These are phyloP conservation scores for Pogonomyrmex barbatus DNA, from an alignment of 1,140 invertebrate species.

Conservation along the genomic window DNA sequence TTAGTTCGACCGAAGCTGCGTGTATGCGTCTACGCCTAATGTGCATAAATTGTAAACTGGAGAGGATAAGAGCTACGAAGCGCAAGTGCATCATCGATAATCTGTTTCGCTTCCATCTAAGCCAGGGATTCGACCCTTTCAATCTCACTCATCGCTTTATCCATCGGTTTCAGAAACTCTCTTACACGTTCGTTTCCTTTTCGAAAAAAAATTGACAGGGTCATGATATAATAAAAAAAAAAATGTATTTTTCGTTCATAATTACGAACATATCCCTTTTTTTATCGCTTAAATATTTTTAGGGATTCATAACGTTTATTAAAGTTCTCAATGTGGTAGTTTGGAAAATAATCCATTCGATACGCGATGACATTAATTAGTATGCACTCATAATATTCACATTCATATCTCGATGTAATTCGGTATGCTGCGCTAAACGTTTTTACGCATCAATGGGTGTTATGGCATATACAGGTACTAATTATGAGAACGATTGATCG, in stretches of 20 bases:
- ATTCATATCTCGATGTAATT: constrained; percentile 31
- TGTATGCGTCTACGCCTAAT: constrained; percentile 38
- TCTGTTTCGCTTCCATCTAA: constrained; percentile 31
- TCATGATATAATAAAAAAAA: neutral
- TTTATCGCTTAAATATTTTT: neutral
- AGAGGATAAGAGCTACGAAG: constrained; percentile 39
- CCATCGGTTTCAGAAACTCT: neutral
- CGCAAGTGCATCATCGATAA: constrained; percentile 50
- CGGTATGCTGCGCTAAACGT: constrained; percentile 24
- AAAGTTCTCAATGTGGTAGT: neutral
- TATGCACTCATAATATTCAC: constrained; percentile 11
- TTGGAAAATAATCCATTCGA: neutral
- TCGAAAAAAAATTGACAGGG: neutral
- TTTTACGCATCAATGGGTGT: constrained; percentile 41
- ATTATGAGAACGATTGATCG: constrained; percentile 50
- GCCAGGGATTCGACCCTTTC: neutral
- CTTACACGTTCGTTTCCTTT: neutral
- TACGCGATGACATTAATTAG: constrained; percentile 19
- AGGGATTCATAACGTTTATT: no score
- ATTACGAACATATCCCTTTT: constrained; percentile 5
- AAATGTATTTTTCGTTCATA: neutral
- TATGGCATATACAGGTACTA: neutral
- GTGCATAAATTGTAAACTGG: constrained; percentile 54
- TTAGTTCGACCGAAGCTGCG: constrained; percentile 26
- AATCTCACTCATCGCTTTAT: neutral